Percentiles rank a stretch among this genome's conserved stretches.
These are phyloP conservation scores for Julus scandinavius DNA, from an alignment of 2,888 invertebrate genomes.

Conservation along the genomic window DNA sequence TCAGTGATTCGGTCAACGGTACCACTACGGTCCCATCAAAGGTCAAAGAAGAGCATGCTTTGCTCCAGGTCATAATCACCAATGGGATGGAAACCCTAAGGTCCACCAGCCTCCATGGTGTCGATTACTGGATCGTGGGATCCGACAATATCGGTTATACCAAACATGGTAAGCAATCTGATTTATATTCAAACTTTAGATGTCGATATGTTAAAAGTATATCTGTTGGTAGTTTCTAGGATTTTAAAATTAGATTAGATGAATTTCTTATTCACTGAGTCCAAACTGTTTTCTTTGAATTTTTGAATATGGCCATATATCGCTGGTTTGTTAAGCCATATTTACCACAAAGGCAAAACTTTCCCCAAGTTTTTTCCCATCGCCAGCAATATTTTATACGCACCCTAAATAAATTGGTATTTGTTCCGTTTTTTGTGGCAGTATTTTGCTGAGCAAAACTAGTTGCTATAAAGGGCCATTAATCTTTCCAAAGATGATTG, in stretches of 20 bases:
- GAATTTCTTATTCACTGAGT: too few species aligned
- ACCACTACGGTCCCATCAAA: neutral
- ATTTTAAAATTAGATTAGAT: too few species aligned
- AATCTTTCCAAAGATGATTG: conserved; percentile 44
- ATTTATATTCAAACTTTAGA: neutral
- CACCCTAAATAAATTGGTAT: neutral
- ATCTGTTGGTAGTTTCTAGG: too few species aligned
- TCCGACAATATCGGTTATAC: neutral
- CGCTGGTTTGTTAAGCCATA: too few species aligned
- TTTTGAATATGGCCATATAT: too few species aligned
- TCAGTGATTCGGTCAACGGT: neutral
- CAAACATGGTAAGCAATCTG: neutral
- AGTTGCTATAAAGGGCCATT: conserved; percentile 5
- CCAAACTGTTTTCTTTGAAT: too few species aligned
- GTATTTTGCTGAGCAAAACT: neutral
- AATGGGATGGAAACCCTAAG: conserved; percentile 43
- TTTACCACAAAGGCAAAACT: too few species aligned
- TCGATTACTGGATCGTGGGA: conserved; percentile 51
- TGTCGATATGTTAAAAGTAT: too few species aligned
- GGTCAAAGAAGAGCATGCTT: neutral
- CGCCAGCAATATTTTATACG: neutral
- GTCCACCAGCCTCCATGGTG: conserved; percentile 31
- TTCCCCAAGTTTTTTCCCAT: too few species aligned
- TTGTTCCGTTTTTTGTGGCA: neutral
- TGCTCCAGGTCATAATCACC: conserved; percentile 47